Percentiles rank a stretch among this genome's conserved stretches.
Evolutionary conservation across 2,113 vertebrate genomes (phyloP).

Genomic region (Callipepla squamata): DNA sequence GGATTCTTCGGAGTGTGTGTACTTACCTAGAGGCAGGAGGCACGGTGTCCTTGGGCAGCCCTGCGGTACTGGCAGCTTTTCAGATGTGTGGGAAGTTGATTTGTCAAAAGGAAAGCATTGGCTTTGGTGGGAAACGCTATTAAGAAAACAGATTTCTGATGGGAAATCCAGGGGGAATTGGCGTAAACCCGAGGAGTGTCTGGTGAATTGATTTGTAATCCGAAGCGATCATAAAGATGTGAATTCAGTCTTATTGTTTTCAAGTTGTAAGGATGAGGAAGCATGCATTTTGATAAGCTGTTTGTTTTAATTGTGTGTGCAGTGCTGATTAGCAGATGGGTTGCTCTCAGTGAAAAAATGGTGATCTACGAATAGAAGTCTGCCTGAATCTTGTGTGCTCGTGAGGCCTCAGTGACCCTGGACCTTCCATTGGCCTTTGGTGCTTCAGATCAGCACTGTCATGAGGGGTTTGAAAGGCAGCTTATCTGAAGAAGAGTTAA

Average conservation of each 20-base stretch:
- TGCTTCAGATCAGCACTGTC: fast-evolving
- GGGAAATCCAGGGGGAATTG: not conserved
- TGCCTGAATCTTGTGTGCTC: not conserved
- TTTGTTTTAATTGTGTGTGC: not conserved
- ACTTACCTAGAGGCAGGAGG: not conserved
- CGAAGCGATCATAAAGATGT: not conserved
- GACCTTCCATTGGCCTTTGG: not conserved
- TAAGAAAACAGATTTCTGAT: not conserved
- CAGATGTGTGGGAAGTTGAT: not conserved
- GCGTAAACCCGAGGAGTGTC: not conserved
- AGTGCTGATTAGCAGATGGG: not conserved
- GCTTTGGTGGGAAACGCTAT: not conserved
- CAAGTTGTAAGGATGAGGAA: not conserved
- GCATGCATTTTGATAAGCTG: not conserved
- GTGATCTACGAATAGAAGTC: not conserved
- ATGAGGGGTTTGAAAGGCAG: not conserved
- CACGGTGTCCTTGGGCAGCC: not conserved
- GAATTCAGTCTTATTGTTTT: not conserved
- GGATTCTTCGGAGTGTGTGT: not conserved
- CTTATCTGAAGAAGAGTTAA: not conserved
- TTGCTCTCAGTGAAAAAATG: not conserved
- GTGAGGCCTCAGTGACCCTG: not conserved
- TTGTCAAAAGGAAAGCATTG: not conserved
- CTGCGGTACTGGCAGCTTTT: not conserved
- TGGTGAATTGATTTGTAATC: not conserved